phyloP scores from a whole-genome alignment of 2,888 invertebrate genomes.

The Amblyjoppa fuscipennis region DNA sequence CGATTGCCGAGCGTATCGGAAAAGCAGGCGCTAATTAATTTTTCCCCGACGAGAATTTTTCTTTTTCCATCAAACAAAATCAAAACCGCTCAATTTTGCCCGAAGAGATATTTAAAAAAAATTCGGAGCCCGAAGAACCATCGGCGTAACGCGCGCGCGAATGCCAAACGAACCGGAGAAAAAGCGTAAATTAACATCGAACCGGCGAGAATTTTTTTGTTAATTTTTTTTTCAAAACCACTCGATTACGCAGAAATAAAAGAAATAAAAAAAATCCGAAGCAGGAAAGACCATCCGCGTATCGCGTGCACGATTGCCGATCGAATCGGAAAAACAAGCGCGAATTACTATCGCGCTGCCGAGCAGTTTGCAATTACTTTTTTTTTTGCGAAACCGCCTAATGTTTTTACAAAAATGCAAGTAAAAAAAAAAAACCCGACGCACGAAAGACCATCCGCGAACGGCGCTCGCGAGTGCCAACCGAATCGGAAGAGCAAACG shows the following conservation, averaged over 20 bases:
- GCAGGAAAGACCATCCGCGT: background rate
- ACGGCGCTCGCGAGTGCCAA: background rate
- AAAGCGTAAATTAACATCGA: background rate
- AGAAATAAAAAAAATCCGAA: background rate
- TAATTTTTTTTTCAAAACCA: too few relatives aligned
- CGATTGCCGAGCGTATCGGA: too few relatives aligned
- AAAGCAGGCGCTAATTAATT: too few relatives aligned
- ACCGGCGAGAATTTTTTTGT: too few relatives aligned
- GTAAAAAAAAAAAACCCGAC: background rate
- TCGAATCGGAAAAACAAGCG: background rate
- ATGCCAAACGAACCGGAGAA: background rate
- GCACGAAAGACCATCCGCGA: background rate
- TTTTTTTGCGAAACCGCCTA: too few relatives aligned
- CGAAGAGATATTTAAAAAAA: too few relatives aligned
- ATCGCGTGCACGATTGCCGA: background rate
- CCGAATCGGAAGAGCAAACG: constrained; percentile 29
- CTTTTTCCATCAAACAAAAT: too few relatives aligned
- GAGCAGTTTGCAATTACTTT: background rate
- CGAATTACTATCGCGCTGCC: background rate
- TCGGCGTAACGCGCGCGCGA: background rate
- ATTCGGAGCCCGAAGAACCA: background rate
- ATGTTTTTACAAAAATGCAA: too few relatives aligned
- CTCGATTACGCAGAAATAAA: too few relatives aligned
- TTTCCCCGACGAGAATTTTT: background rate
- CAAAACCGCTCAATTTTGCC: too few relatives aligned